Evolutionary conservation across 2,888 invertebrate species (phyloP).

Genomic region (Oxycera nigricornis): DNA sequence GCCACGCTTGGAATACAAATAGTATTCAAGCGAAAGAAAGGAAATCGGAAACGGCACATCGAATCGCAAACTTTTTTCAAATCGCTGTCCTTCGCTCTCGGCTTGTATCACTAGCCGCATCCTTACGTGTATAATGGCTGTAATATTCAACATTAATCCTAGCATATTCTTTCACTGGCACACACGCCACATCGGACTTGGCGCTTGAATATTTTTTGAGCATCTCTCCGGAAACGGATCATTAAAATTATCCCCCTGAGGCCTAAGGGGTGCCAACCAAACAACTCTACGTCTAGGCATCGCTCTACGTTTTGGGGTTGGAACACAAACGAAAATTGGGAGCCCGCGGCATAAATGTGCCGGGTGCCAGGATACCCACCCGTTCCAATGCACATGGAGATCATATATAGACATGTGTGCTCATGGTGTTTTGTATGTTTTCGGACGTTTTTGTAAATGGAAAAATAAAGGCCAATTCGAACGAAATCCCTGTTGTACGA

Average conservation of each 20-base stretch:
- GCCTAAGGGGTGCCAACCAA: constrained; percentile 52
- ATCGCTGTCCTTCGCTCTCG: background rate
- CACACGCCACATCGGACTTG: background rate
- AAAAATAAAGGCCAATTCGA: constrained; percentile 30
- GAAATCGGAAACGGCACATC: background rate
- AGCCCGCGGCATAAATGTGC: background rate
- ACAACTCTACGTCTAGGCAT: constrained; percentile 13
- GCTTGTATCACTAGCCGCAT: constrained; percentile 6
- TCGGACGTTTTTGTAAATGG: constrained; percentile 31
- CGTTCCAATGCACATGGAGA: constrained; percentile 14
- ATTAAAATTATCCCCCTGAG: constrained; percentile 61
- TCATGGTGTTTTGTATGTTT: constrained; percentile 23
- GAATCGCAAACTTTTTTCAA: constrained; percentile 11
- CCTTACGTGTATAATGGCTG: constrained; percentile 36
- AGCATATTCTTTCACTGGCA: constrained; percentile 21
- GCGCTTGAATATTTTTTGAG: constrained; percentile 35
- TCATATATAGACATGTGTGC: constrained; percentile 1
- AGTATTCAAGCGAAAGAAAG: background rate
- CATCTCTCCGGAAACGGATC: constrained; percentile 51
- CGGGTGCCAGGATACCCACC: background rate
- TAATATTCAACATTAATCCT: constrained; percentile 38
- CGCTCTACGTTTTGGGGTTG: constrained; percentile 42
- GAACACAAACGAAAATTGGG: constrained; percentile 39
- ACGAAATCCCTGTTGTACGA: constrained; percentile 20
- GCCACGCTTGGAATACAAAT: constrained; percentile 34